phyloP scores from a whole-genome alignment of 2,113 vertebrate genomes.

The Rhynchomys soricoides region DNA sequence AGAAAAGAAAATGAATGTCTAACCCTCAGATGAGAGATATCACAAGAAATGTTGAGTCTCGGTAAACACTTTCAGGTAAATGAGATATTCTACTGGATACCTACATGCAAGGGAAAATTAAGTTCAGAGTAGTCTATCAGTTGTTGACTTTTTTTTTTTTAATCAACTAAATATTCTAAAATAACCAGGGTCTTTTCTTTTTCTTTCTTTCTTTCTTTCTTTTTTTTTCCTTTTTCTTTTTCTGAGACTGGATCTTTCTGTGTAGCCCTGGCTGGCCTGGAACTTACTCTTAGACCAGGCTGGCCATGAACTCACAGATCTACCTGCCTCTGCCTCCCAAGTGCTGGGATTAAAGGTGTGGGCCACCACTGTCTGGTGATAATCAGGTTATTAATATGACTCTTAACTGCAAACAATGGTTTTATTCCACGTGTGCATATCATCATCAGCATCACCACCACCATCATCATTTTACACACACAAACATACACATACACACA shows the following conservation, averaged over 20 bases:
- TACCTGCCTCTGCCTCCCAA: background rate
- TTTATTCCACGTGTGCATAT: background rate
- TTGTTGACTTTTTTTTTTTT: background rate
- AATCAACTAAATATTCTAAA: background rate
- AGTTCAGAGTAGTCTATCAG: background rate
- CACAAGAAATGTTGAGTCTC: conserved; percentile 17
- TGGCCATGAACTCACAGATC: background rate
- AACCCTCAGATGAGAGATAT: background rate
- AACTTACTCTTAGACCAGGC: background rate
- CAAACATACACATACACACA: no score
- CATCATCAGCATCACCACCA: no score
- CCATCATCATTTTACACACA: no score
- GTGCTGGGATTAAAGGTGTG: background rate
- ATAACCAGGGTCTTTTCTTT: background rate
- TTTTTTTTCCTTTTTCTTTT: background rate
- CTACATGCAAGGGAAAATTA: conserved; percentile 24
- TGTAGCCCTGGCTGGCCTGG: background rate
- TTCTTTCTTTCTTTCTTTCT: background rate
- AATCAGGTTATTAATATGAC: background rate
- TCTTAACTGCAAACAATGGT: background rate
- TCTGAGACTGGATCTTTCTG: background rate
- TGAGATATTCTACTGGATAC: background rate
- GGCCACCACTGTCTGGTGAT: fast-evolving
- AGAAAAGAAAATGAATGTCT: conserved; percentile 13
- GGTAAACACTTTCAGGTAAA: conserved; percentile 10